These are phyloP conservation scores for Hypotaenidia okinawae DNA, from an alignment of 2,797 vertebrate genomes.

Conservation along the genomic window DNA sequence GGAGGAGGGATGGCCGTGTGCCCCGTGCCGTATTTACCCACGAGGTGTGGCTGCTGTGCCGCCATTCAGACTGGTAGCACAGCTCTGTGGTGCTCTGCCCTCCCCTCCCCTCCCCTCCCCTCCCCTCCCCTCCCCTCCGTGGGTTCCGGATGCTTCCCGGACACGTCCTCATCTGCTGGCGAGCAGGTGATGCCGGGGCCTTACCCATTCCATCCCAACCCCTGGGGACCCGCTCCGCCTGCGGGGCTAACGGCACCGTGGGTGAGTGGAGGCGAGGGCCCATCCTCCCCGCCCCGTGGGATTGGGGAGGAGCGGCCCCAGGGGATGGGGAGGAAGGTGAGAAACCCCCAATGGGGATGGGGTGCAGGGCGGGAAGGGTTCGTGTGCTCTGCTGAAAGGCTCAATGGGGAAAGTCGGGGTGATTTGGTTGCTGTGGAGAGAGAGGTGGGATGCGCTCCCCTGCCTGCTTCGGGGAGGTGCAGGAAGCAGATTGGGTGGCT, in stretches of 20 bases:
- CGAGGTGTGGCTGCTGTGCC: not conserved
- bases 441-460: not conserved
- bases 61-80: not conserved
- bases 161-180: not conserved
- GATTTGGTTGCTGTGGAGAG: rapidly evolving
- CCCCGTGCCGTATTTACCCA: not conserved
- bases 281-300: too few species aligned
- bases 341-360: rapidly evolving
- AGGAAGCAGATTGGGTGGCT: rapidly evolving
- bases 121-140: not conserved
- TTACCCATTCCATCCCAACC: not conserved
- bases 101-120: not conserved
- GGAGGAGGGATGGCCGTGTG: not conserved
- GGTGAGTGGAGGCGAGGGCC: not conserved
- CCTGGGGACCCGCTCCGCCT: not conserved
- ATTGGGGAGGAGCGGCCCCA: not conserved
- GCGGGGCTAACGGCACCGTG: too few species aligned
- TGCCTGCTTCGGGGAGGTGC: too few species aligned
- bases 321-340: not conserved
- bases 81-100: not conserved
- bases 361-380: not conserved
- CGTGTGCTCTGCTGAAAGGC: rapidly evolving
- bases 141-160: not conserved
- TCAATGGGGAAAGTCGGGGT: not conserved
- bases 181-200: not conserved